Base-by-base conservation (phyloP, 2,888 invertebrate species). In the Drosophila rellima region DNA sequence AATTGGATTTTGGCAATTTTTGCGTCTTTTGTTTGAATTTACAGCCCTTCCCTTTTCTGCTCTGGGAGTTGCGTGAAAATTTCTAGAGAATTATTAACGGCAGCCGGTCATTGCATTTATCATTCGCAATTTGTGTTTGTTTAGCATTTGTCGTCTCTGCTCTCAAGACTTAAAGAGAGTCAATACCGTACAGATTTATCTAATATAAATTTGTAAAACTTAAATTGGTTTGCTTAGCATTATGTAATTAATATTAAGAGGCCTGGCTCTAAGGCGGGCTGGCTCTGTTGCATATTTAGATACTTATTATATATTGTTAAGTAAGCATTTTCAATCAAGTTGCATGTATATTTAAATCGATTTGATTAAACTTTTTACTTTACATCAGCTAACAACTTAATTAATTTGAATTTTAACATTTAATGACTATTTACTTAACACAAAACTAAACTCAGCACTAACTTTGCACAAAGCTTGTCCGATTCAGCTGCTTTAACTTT, bases 41-140 rank as follows among this genome's bases (percentile, higher is more conserved):
- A 51, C 74, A 39, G 44, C 47, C 23, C 17, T 31, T 4, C 26
- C 11, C 2, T 26, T 3, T 10, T 45, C 10, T 39, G 60, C 63
- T 48, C 20, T 59, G 75, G 77, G 74, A 70, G 15, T 52, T 44
- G 67, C 42, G 75, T 54, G 72, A 61, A 70, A 78, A 72, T 70
- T 74, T 81, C 70, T 70, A 37, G 74, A 71, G 86, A 83, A 86
- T 83, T 81, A 84, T 83, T 83, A 83, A 74, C 78, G 82, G 80
- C 83, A 76, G 78, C 40, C 75, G 54, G 75, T 64, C 61, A 68
- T 61, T 80, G 82, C 82, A 82, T 85, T 85, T 80, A 82, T 82
- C 83, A 85, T 66, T 67, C 64, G 59, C 61, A 76, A 76, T 72
- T 76, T 76, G 69, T 65, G 59, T 74, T 74, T 75, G 54, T 69